Evolutionary conservation across 2,888 invertebrate species (phyloP), one percentile per base, ranked within the genome.

Genomic region (Latrodectus elegans): DNA sequence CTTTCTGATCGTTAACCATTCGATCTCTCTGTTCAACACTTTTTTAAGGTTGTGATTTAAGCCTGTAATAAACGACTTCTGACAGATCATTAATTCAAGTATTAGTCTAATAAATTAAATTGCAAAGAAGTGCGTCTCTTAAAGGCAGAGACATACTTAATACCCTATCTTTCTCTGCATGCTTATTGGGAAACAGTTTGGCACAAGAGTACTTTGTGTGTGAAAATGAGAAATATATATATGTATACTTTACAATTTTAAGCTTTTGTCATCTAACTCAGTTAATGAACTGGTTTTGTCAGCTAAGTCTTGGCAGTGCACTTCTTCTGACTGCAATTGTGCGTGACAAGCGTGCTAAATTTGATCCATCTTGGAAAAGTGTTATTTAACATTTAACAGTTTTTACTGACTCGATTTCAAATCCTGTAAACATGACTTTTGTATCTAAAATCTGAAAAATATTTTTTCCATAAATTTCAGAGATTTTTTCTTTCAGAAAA

Each of bases 71-170:
- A 73, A 81, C 73, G 74, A 86, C 81, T 38, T 81, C 55, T 81
- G 81, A 60, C 81, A 86, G 81, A 79, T 86, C 86, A 86, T 86
- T 86, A 81, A 86, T 86, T 80, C 74, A 52, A 76, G 86, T 75
- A 80, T 86, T 86, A 86, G 76, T 81, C 86, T 86, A 86, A 86
- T 86, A 86, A 86, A 86, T 86, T 86, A 86, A 86, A 86, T 22
- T 80, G 85, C 77, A 79, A 81, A 75, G 79, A 81, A 86, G 80
- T 75, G 75, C 67, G 55, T 55, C 74, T 74, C 74, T 73, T 80
- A 85, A 81, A 72, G 71, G 79, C 22, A 74, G 76, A 74, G 86
- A 86, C 81, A 86, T 67, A 68, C 79, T 86, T 82, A 74, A 81
- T 73, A 75, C 79, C 85, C 86, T 38, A 81, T 86, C 80, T 76